Percentiles rank a stretch among this genome's conserved stretches.
These are phyloP conservation scores for Acropternis orthonyx DNA, from an alignment of 2,797 vertebrate genomes.

Conservation along the genomic window DNA sequence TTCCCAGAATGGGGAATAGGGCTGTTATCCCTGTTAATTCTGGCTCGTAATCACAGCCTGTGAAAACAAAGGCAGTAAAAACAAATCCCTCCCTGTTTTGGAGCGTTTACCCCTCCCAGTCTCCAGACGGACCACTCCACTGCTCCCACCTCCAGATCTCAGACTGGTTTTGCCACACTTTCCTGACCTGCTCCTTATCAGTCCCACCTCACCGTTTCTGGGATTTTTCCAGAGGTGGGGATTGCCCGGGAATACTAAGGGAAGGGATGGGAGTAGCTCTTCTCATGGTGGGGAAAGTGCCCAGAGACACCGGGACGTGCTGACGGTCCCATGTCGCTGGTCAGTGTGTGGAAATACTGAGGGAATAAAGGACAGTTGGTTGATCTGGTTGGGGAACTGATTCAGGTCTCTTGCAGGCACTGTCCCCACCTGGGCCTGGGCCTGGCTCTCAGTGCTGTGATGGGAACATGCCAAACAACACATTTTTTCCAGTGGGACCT, in stretches of 20 bases:
- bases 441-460: background rate
- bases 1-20: background rate
- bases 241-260: background rate
- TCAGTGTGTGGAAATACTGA: background rate
- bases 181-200: background rate
- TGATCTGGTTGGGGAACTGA: background rate
- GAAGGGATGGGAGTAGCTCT: background rate
- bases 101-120: background rate
- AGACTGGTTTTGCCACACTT: rapidly evolving
- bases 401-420: background rate
- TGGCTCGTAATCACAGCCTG: background rate
- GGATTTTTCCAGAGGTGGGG: background rate
- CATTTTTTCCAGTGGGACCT: background rate
- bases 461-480: background rate
- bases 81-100: background rate
- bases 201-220: background rate
- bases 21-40: background rate
- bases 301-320: rapidly evolving
- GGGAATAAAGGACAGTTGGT: background rate
- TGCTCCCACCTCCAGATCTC: background rate
- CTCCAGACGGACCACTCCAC: background rate
- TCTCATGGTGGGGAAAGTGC: background rate
- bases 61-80: background rate
- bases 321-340: background rate
- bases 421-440: background rate